These are phyloP conservation scores for Gallinago stenura DNA, from an alignment of 2,797 vertebrate genomes.

Conservation along the genomic window DNA sequence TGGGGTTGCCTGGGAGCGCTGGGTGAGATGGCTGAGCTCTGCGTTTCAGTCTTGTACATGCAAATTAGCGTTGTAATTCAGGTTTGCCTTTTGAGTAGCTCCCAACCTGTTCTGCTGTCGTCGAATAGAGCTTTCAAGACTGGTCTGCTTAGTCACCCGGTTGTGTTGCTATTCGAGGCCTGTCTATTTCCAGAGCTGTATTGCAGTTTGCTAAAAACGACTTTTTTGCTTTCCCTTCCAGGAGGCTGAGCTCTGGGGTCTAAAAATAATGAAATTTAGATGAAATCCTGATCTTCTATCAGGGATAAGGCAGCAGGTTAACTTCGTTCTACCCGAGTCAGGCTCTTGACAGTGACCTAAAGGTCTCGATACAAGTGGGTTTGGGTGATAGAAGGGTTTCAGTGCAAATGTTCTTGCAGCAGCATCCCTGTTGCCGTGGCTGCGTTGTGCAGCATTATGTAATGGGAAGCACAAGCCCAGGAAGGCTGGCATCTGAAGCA, in stretches of 20 bases:
- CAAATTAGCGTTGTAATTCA: neutral
- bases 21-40: neutral
- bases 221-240: neutral
- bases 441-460: constrained; percentile 25
- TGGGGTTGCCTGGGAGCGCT: rapidly evolving
- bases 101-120: neutral
- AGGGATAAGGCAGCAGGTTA: neutral
- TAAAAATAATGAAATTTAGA: neutral
- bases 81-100: neutral
- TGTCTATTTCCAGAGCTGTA: neutral
- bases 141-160: constrained; percentile 20
- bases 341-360: rapidly evolving
- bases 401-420: neutral
- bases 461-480: neutral
- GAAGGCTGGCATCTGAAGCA: neutral
- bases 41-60: neutral
- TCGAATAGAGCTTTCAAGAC: neutral
- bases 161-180: neutral
- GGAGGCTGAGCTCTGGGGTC: neutral
- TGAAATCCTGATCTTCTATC: neutral
- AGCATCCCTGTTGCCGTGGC: neutral
- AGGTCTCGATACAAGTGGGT: rapidly evolving
- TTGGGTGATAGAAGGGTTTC: neutral
- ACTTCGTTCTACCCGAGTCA: rapidly evolving
- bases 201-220: neutral